These are phyloP conservation scores for Dendroctonus valens DNA, from an alignment of 1,140 invertebrate genomes.

Conservation along the genomic window DNA sequence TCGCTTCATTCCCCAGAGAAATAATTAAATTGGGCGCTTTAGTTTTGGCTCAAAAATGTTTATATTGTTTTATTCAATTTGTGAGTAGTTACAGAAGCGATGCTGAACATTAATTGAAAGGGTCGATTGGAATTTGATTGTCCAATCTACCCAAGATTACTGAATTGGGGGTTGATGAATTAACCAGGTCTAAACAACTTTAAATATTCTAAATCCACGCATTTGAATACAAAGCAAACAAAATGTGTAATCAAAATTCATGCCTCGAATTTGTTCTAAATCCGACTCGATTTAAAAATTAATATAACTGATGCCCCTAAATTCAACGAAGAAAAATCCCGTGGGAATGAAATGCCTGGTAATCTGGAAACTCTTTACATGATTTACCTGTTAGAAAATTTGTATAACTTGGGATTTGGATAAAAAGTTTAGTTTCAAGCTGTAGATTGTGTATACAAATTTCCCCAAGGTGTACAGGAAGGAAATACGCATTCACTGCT, in stretches of 20 bases:
- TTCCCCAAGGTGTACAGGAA: constrained; percentile 29
- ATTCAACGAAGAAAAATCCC: constrained; percentile 19
- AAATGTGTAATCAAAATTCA: constrained; percentile 7
- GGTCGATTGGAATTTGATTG: too few relatives aligned
- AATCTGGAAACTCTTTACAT: constrained; percentile 30
- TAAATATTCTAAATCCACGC: too few relatives aligned
- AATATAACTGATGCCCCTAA: constrained; percentile 16
- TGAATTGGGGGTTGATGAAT: too few relatives aligned
- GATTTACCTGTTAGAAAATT: constrained; percentile 30
- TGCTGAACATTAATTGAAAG: too few relatives aligned
- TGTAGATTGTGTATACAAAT: constrained; percentile 29
- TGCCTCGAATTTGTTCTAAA: constrained; percentile 7
- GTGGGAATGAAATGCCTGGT: constrained; percentile 10
- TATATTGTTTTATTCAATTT: too few relatives aligned
- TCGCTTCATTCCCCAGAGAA: background rate
- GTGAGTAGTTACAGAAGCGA: too few relatives aligned
- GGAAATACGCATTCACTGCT: constrained; percentile 27
- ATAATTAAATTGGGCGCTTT: constrained; percentile 1
- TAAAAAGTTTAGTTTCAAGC: constrained; percentile 31
- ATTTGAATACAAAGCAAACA: background rate
- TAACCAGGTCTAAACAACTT: too few relatives aligned
- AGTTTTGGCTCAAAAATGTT: too few relatives aligned
- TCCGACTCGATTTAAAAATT: constrained; percentile 18
- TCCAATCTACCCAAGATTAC: too few relatives aligned
- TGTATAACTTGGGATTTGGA: constrained; percentile 31